A percentile compares a stretch with the other conserved stretches of the same genome.
These are phyloP conservation scores for Heliothis peltigera DNA, from an alignment of 2,888 invertebrate genomes.

Conservation along the genomic window DNA sequence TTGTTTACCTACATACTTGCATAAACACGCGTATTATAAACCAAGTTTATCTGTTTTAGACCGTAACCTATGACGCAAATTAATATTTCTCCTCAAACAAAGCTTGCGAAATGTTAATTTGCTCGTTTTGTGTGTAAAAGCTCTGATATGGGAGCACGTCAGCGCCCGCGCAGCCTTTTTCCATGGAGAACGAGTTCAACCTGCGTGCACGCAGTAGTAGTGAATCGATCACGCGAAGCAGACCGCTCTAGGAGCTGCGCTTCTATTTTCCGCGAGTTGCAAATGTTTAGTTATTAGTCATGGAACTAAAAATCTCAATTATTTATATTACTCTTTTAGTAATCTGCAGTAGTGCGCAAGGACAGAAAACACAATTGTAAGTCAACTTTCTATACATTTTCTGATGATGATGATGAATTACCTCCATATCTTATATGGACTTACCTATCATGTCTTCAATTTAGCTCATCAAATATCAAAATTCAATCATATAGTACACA, in stretches of 20 bases:
- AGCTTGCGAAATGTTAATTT: constrained; percentile 68
- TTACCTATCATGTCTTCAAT: not conserved
- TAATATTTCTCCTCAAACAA: constrained; percentile 61
- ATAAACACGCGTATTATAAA: constrained; percentile 29
- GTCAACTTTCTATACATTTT: constrained; percentile 57
- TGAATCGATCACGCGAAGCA: constrained; percentile 79
- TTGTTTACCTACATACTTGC: constrained; percentile 22
- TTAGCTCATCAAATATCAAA: no score
- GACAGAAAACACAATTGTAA: constrained; percentile 79
- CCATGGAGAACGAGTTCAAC: constrained; percentile 68
- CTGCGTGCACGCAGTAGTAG: constrained; percentile 78
- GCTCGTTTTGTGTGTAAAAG: constrained; percentile 74
- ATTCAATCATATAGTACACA: no score
- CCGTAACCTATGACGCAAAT: constrained; percentile 67
- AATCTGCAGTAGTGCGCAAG: constrained; percentile 68
- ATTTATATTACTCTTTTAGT: constrained; percentile 69
- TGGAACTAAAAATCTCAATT: constrained; percentile 76
- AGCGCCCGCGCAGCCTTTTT: constrained; percentile 78
- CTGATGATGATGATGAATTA: no score
- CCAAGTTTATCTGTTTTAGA: constrained; percentile 44
- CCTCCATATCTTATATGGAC: no score
- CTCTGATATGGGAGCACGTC: constrained; percentile 66
- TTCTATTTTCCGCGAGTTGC: constrained; percentile 66
- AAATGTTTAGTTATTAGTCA: constrained; percentile 76
- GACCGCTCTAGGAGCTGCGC: constrained; percentile 75